phyloP scores from a whole-genome alignment of 1,140 invertebrate genomes.

The Ips typographus region DNA sequence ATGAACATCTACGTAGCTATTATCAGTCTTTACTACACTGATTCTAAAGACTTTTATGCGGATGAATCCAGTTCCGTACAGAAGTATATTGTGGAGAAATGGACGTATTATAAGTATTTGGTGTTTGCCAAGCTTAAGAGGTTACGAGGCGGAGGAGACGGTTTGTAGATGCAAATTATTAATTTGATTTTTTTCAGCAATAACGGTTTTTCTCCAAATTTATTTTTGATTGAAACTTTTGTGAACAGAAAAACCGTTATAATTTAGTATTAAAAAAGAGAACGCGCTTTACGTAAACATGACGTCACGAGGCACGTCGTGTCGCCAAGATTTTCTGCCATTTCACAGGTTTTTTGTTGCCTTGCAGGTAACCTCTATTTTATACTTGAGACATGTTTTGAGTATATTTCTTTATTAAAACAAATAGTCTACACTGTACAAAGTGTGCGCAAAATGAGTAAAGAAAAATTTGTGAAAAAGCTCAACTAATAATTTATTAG shows the following conservation, averaged over 20 bases:
- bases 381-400: too few relatives aligned
- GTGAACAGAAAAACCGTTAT: background rate
- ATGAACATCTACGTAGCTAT: constrained; percentile 37
- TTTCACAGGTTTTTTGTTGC: too few relatives aligned
- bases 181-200: constrained; percentile 1
- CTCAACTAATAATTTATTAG: too few relatives aligned
- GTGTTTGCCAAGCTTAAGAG: constrained; percentile 14
- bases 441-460: too few relatives aligned
- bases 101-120: constrained; percentile 31
- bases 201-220: background rate
- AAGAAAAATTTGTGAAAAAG: too few relatives aligned
- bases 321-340: too few relatives aligned
- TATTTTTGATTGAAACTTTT: too few relatives aligned
- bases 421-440: too few relatives aligned
- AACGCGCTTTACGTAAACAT: background rate
- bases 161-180: background rate
- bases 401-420: too few relatives aligned
- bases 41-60: constrained; percentile 32
- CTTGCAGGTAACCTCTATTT: too few relatives aligned
- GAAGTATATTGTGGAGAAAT: constrained; percentile 31
- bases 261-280: background rate
- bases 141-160: constrained; percentile 13
- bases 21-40: constrained; percentile 35
- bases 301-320: too few relatives aligned
- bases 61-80: constrained; percentile 17